Evolutionary conservation across 2,113 vertebrate species (phyloP).

Genomic region (Tonatia bakeri): DNA sequence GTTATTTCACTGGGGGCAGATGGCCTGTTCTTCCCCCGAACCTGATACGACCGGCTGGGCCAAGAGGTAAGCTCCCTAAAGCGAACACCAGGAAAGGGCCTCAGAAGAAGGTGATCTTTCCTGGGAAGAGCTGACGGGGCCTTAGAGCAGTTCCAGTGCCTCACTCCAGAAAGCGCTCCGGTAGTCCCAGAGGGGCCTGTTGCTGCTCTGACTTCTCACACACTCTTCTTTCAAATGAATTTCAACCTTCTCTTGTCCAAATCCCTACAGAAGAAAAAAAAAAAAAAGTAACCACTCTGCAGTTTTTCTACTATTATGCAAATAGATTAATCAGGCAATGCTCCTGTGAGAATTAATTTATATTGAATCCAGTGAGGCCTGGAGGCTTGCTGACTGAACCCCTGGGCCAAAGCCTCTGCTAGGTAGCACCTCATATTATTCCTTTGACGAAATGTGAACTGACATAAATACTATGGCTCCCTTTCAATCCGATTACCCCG

Average conservation of each 20-base stretch:
- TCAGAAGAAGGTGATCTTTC: not conserved
- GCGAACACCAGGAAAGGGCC: not conserved
- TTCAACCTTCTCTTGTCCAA: conserved; percentile 84
- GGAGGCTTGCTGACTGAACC: conserved; percentile 85
- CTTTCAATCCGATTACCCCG: conserved; percentile 99
- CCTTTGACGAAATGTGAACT: conserved; percentile 98
- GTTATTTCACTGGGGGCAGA: not conserved
- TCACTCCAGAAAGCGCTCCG: conserved; percentile 43
- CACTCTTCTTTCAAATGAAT: conserved; percentile 82
- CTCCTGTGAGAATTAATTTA: conserved; percentile 95
- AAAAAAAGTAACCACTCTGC: conserved; percentile 79
- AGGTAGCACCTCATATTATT: conserved; percentile 93
- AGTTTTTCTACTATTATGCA: conserved; percentile 95
- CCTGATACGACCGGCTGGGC: not conserved
- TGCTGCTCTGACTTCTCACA: conserved; percentile 82
- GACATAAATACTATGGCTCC: conserved; percentile 97
- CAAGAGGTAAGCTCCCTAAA: not conserved
- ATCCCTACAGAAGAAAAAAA: conserved; percentile 71
- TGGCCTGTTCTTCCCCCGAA: not conserved
- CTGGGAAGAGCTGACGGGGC: conserved; percentile 29
- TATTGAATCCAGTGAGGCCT: conserved; percentile 96
- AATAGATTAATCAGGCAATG: conserved; percentile 94
- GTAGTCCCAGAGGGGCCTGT: conserved; percentile 72
- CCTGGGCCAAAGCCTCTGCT: conserved; percentile 87
- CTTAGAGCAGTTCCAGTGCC: conserved; percentile 25